Base-by-base conservation (phyloP, 2,888 invertebrate genomes). In the Malthinus flaveolus region DNA sequence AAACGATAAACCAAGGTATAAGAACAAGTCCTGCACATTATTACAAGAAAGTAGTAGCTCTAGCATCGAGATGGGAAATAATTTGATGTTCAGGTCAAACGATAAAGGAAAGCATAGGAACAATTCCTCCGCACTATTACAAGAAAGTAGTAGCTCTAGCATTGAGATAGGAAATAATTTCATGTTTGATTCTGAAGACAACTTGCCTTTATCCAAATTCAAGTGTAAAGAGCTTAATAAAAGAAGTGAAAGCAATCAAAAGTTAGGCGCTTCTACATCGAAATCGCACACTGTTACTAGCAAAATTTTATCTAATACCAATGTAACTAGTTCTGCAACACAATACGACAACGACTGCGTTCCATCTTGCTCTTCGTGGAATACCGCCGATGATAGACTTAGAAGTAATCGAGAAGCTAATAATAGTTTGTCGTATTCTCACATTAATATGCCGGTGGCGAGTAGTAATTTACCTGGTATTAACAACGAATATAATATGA, bases 341-440 rank as follows among this genome's bases (percentile, higher is more conserved):
- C 11, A n/a, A 5, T 32, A 36, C 12, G 13, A 13, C 10, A 32
- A 5, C 10, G 13, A 33, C 1, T 54, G 42, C 9, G 45, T 37
- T 1, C 59, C 59, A 15, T 59, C 55, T 39, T 59, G 59, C 47
- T 59, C 59, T 1, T 31, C 35, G 3, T 59, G 59, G 59, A 51
- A 46, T 9, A 8, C 42, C 10, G 3, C 42, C 4, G 52, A 42
- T 8, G 37, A 36, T 37, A 31, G n/a, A 33, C 33, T 12, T 33
- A 9, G 48, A 47, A 42, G 7, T 32, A 39, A 37, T 44, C 32
- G 32, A 5, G 32, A 32, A 4, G 42, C 8, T 12, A 32, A n/a
- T 12, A 11, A 34, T 9, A 34, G 10, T 10, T 4, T 35, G n/a
- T 10, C 3, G 5, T 10, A 35, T 10, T 35, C 10, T 35, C 3